Percentiles rank a stretch among this genome's conserved stretches.
Evolutionary conservation across 2,797 vertebrate genomes (phyloP).

Genomic region (Propithecus perrieri): DNA sequence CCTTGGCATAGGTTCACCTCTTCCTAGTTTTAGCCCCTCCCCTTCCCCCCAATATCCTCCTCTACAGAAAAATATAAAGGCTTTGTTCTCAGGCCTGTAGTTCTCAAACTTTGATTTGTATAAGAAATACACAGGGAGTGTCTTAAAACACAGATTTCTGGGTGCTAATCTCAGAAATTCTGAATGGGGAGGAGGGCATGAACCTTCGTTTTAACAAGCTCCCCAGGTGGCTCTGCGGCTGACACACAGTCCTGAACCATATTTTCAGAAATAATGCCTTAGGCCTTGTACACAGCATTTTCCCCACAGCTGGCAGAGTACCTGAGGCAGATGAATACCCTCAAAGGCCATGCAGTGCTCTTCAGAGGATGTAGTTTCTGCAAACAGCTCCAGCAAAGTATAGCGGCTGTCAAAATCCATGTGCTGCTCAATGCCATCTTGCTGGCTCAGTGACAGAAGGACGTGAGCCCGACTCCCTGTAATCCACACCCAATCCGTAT

Average conservation of each 20-base stretch:
- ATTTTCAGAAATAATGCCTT: not conserved
- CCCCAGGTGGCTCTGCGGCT: not conserved
- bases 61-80: not conserved
- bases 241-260: not conserved
- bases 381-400: constrained; percentile 96
- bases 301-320: constrained; percentile 65
- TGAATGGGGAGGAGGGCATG: not conserved
- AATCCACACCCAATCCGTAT: constrained; percentile 35
- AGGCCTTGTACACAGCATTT: not conserved
- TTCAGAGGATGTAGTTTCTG: constrained; percentile 93
- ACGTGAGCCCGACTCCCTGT: constrained; percentile 93
- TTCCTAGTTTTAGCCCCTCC: not conserved
- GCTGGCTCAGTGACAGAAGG: constrained; percentile 95
- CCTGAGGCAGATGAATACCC: constrained; percentile 95
- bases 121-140: not conserved
- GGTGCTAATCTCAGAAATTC: not conserved
- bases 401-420: constrained; percentile 96
- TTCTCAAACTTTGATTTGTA: not conserved
- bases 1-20: not conserved
- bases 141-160: not conserved
- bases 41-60: not conserved
- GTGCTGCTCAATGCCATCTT: constrained; percentile 96
- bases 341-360: constrained; percentile 95
- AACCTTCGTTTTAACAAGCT: not conserved
- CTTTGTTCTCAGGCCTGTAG: not conserved